phyloP scores from a whole-genome alignment of 2,888 invertebrate genomes.

The Globia sparganii region DNA sequence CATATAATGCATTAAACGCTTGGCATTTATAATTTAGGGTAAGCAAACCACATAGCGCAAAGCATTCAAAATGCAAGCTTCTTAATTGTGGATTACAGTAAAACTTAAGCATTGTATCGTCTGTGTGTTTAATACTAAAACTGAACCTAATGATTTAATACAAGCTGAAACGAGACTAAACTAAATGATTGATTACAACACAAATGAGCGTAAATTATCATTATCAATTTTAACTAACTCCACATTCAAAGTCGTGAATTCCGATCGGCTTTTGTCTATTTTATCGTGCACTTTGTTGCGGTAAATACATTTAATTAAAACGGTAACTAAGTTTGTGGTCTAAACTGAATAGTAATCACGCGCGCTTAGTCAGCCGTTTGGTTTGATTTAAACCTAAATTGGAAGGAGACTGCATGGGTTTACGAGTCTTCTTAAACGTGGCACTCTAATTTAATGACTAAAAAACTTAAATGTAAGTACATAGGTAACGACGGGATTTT shows the following conservation, averaged over 20 bases:
- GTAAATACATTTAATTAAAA: constrained; percentile 30
- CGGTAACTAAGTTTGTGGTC: constrained; percentile 29
- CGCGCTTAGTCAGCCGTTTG: constrained; percentile 7
- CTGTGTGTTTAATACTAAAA: not conserved
- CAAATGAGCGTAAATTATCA: constrained; percentile 15
- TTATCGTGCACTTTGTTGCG: constrained; percentile 34
- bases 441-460: not conserved
- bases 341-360: constrained; percentile 37
- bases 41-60: not conserved
- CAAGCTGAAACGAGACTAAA: not conserved
- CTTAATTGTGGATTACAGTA: not conserved
- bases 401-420: constrained; percentile 1
- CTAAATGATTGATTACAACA: not conserved
- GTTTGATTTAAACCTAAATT: constrained; percentile 24
- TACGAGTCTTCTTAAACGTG: constrained; percentile 2
- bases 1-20: constrained; percentile 8
- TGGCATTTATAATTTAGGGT: not conserved
- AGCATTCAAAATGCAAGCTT: not conserved
- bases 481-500: not conserved
- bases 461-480: not conserved
- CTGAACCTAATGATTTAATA: not conserved
- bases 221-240: not conserved
- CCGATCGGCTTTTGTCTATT: constrained; percentile 16
- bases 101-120: not conserved
- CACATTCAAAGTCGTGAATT: constrained; percentile 5